Percentiles rank a stretch among this genome's conserved stretches.
Conservation (phyloP, 2,113 vertebrate genomes). For the Garra rufa region DNA sequence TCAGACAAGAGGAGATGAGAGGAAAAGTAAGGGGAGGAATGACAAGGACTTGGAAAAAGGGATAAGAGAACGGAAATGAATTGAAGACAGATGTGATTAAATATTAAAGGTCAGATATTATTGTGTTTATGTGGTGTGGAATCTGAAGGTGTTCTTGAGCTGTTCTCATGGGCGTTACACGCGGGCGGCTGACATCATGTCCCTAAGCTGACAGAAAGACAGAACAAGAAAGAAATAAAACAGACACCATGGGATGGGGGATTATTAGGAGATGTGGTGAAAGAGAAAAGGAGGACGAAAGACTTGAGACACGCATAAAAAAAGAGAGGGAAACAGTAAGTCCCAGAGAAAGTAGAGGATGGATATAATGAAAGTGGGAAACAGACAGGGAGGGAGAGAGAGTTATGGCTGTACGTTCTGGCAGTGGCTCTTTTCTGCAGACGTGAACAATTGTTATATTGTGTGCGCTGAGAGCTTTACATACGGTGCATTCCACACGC, state of each 20-base stretch:
- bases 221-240: not conserved
- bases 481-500: constrained; percentile 74
- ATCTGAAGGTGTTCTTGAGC: not conserved
- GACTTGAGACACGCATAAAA: constrained; percentile 6
- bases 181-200: not conserved
- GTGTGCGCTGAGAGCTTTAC: constrained; percentile 75
- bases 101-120: constrained; percentile 4
- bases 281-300: not conserved
- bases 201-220: not conserved
- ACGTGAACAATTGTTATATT: constrained; percentile 78
- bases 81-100: not conserved
- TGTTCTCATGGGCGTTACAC: not conserved
- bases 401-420: constrained; percentile 78
- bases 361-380: constrained; percentile 12
- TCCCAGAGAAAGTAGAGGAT: constrained; percentile 46
- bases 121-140: not conserved
- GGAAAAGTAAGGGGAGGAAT: not conserved
- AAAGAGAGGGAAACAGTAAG: constrained; percentile 19
- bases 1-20: not conserved
- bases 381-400: constrained; percentile 52
- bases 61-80: not conserved
- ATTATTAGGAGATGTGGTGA: not conserved
- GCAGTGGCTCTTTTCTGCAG: constrained; percentile 72
- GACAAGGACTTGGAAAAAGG: not conserved
- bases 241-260: not conserved